These are phyloP conservation scores for Noctua fimbriata DNA, from an alignment of 2,888 invertebrate genomes.

Conservation along the genomic window DNA sequence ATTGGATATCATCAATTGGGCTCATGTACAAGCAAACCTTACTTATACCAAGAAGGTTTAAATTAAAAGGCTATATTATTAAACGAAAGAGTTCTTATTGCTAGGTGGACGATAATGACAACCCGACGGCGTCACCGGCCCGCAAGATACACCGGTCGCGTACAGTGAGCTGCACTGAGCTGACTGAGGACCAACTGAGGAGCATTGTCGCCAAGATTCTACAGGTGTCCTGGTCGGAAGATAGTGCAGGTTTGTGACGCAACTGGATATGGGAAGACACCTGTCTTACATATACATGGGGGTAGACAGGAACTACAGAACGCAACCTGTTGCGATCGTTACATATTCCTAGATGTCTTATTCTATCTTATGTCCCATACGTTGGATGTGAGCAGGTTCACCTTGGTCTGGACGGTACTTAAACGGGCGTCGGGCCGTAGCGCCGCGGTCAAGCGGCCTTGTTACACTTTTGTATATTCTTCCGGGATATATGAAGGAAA, in stretches of 20 bases:
- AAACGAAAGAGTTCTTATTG: slow-evolving; percentile 21
- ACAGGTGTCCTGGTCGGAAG: slow-evolving; percentile 93
- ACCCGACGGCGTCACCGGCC: slow-evolving; percentile 82
- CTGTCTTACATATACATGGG: background rate
- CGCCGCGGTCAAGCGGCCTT: slow-evolving; percentile 18
- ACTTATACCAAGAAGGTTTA: background rate
- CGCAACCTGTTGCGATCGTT: background rate
- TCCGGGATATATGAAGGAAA: slow-evolving; percentile 16
- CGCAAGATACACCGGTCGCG: slow-evolving; percentile 85
- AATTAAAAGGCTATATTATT: background rate
- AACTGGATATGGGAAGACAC: background rate
- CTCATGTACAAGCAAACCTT: background rate
- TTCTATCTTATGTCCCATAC: background rate
- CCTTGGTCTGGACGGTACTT: slow-evolving; percentile 24
- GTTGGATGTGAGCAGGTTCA: slow-evolving; percentile 16
- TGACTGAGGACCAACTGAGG: slow-evolving; percentile 92
- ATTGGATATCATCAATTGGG: background rate
- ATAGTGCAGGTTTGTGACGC: slow-evolving; percentile 85
- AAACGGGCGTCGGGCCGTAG: no score
- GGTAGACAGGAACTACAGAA: background rate
- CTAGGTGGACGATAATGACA: slow-evolving; percentile 89
- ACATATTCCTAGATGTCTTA: background rate
- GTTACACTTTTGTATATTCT: slow-evolving; percentile 12
- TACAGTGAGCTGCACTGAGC: slow-evolving; percentile 90
- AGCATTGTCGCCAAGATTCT: slow-evolving; percentile 92